phyloP scores from a whole-genome alignment of 2,888 invertebrate species.

The Lasioglossum villosulum region DNA sequence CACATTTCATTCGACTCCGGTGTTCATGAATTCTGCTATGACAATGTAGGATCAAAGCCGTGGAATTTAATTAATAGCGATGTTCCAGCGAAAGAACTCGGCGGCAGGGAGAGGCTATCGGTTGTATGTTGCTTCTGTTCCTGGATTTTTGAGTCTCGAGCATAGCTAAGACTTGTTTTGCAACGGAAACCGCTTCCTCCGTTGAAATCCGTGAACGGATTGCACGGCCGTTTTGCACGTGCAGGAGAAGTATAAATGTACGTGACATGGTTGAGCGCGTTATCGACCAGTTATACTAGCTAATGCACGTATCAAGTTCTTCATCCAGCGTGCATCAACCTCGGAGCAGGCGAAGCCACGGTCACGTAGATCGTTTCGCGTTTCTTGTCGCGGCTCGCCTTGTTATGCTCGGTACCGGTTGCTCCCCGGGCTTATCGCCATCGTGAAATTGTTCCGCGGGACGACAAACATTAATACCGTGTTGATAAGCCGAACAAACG shows the following conservation, averaged over 20 bases:
- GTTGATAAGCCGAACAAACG: slow-evolving; percentile 55
- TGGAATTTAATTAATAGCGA: not conserved
- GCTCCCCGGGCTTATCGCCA: slow-evolving; percentile 45
- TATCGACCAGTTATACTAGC: slow-evolving; percentile 67
- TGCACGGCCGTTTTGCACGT: slow-evolving; percentile 52
- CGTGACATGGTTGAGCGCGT: slow-evolving; percentile 46
- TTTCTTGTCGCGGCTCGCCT: slow-evolving; percentile 62
- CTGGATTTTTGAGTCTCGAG: not conserved
- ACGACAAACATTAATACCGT: slow-evolving; percentile 55
- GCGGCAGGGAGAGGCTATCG: not conserved
- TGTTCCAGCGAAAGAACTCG: slow-evolving; percentile 1
- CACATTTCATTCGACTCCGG: not conserved
- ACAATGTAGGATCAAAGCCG: not conserved
- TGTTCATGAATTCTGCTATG: not conserved
- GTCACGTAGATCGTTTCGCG: slow-evolving; percentile 61
- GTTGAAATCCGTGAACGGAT: slow-evolving; percentile 36
- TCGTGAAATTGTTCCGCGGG: slow-evolving; percentile 44
- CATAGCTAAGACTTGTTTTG: not conserved
- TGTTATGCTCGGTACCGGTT: slow-evolving; percentile 50
- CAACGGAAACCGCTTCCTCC: slow-evolving; percentile 18
- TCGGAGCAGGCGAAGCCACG: slow-evolving; percentile 32
- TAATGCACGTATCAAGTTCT: slow-evolving; percentile 72
- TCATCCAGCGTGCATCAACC: slow-evolving; percentile 59
- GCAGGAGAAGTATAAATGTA: slow-evolving; percentile 48
- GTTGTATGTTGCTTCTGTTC: not conserved